Base-by-base conservation (phyloP, 1,140 invertebrate species). In the Zaprionus taronus region DNA sequence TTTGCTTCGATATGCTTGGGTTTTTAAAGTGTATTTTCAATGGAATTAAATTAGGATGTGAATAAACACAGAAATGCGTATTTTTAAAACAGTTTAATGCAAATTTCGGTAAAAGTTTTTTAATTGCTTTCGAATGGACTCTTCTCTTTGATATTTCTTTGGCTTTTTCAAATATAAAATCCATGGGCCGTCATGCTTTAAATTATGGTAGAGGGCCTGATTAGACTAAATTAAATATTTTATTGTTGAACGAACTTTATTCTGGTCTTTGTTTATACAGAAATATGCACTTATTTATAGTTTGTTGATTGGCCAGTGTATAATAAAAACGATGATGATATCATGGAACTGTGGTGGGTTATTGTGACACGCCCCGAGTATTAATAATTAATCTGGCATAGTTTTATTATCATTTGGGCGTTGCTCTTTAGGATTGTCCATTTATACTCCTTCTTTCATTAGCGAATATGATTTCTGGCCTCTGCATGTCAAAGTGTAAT, bases 401-500 rank as follows among this genome's bases (percentile, higher is more conserved):
- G 34, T 55, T 69, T 73, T 61, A 62, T 70, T 47, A 38, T 17
- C 38, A 12, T 38, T 41, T 28, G 22, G 72, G 72, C 63, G 41
- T 71, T 63, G 38, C 11, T 44, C 12, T 55, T 12, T 53, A n/a
- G 71, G 47, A 55, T 74, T 55, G 55, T 31, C 12, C 38, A 12
- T 11, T 26, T 17, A 47, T 17, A 17, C 15, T 49, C 1, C 1
- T 12, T 31, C 2, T 7, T 20, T 26, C 5, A 22, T 62, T 20
- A 17, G 7, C n/a, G 6, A 15, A 11, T 36, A 28, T 20, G n/a
- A 31, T 26, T 57, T 51, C 20, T 17, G 44, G 2, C n/a, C 31
- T 26, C 22, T 38, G 58, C 72, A 75, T 75, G 72, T 63, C 72
- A 64, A 71, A 53, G 5, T 55, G 34, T 64, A 76, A 71, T 76